Evolutionary conservation across 23 tunicate species (phyloP).

Genomic region (Clavelina lepadiformis): DNA sequence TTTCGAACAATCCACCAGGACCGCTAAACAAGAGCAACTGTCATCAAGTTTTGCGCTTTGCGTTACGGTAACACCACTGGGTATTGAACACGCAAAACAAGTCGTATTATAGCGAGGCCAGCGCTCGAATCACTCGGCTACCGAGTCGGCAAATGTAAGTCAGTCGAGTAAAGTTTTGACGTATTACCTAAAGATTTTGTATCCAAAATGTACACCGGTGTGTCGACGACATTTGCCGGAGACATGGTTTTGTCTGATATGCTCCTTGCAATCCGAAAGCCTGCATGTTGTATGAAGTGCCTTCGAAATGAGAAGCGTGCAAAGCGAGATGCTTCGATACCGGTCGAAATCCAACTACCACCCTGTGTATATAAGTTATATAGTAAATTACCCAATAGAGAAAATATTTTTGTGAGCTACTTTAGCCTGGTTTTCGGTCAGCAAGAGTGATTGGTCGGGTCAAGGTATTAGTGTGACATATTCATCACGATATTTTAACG

Average conservation of each 20-base stretch:
- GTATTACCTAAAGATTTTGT: slow-evolving; percentile 13
- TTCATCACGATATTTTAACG: too few species aligned
- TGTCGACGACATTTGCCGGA: slow-evolving; percentile 45
- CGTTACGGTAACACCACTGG: too few species aligned
- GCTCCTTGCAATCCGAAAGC: slow-evolving; percentile 65
- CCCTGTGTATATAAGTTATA: slow-evolving; percentile 35
- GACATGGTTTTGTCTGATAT: slow-evolving; percentile 2
- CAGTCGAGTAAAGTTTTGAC: too few species aligned
- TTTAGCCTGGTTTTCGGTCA: neutral
- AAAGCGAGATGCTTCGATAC: slow-evolving; percentile 63
- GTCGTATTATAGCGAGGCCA: too few species aligned
- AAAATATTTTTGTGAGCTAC: neutral
- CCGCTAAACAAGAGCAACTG: too few species aligned
- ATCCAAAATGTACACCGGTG: slow-evolving; percentile 34
- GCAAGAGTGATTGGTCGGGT: too few species aligned
- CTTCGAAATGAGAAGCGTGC: slow-evolving; percentile 72
- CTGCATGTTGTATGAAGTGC: slow-evolving; percentile 81
- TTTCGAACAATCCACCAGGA: too few species aligned
- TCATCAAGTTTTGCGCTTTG: too few species aligned
- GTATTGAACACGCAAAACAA: too few species aligned
- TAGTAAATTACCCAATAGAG: neutral
- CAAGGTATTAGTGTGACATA: too few species aligned
- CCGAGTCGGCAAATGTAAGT: too few species aligned
- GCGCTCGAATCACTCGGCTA: too few species aligned
- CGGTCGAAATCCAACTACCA: slow-evolving; percentile 91